Evolutionary conservation across 2,113 vertebrate genomes (phyloP).

Genomic region (Psilopsiagon aurifrons): DNA sequence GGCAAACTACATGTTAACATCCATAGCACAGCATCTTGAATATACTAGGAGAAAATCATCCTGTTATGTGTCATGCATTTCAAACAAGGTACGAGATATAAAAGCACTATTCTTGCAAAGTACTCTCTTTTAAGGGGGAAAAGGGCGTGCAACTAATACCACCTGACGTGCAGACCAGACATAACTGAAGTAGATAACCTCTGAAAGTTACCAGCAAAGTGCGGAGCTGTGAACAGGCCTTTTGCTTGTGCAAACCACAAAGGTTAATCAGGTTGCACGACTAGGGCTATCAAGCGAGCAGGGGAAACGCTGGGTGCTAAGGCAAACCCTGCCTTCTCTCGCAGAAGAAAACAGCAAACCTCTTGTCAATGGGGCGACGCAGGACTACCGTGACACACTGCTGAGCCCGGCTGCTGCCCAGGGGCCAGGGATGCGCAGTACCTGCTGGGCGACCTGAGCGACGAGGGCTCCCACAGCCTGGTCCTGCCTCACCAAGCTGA

Average conservation of each 20-base stretch:
- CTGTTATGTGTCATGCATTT: neutral
- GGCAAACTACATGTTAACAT: neutral
- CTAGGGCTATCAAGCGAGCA: neutral
- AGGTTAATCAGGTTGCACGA: neutral
- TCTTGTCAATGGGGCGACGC: fast-evolving
- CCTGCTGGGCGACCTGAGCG: neutral
- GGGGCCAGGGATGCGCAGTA: neutral
- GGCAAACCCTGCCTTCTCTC: neutral
- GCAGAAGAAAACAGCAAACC: fast-evolving
- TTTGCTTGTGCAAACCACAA: neutral
- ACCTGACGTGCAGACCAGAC: fast-evolving
- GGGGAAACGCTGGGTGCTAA: neutral
- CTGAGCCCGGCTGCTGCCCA: neutral
- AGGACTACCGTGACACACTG: fast-evolving
- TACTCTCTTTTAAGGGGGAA: neutral
- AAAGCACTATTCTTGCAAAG: neutral
- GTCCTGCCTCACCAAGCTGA: neutral
- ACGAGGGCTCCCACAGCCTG: neutral
- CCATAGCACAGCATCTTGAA: neutral
- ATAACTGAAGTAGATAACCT: neutral
- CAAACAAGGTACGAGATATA: neutral
- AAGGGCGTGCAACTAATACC: neutral
- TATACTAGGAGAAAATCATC: neutral
- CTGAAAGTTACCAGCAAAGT: neutral
- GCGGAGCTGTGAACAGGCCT: neutral